Conservation (phyloP, 2,888 invertebrate genomes). For the Hypomecis atomaria region DNA sequence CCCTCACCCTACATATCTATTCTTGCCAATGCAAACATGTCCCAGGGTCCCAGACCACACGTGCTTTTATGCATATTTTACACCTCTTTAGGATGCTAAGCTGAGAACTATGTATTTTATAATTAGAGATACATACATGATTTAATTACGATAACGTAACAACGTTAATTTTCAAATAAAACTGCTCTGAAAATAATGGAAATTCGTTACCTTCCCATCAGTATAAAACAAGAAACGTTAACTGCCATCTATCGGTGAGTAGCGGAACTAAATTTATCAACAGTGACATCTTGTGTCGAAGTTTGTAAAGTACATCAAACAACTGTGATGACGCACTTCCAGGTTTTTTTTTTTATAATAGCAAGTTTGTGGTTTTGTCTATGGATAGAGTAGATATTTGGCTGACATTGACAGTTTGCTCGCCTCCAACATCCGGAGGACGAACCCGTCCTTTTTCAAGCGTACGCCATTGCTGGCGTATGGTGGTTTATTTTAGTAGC, state of each 20-base stretch:
- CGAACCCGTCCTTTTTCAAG: conserved; percentile 88
- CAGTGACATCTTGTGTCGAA: conserved; percentile 7
- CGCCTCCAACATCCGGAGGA: conserved; percentile 70
- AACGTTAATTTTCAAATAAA: too few relatives aligned
- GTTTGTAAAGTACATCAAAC: background rate
- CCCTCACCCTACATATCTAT: conserved; percentile 2
- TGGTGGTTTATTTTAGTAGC: conserved; percentile 88
- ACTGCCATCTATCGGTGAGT: conserved; percentile 44
- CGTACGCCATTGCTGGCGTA: conserved; percentile 96
- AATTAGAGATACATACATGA: too few relatives aligned
- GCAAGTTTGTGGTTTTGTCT: conserved; percentile 57
- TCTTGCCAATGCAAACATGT: background rate
- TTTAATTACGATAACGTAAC: too few relatives aligned
- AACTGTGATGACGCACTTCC: conserved; percentile 7
- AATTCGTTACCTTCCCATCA: too few relatives aligned
- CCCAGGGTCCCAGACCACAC: background rate
- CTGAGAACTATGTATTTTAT: too few relatives aligned
- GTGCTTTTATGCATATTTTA: too few relatives aligned
- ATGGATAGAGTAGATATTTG: conserved; percentile 50
- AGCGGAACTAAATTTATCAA: conserved; percentile 29
- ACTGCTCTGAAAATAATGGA: too few relatives aligned
- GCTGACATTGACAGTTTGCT: conserved; percentile 25
- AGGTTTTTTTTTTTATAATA: conserved; percentile 33
- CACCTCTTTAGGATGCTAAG: too few relatives aligned
- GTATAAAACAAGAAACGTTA: background rate